Base-by-base conservation (phyloP, 2,888 invertebrate genomes). In the Acronicta psi region DNA sequence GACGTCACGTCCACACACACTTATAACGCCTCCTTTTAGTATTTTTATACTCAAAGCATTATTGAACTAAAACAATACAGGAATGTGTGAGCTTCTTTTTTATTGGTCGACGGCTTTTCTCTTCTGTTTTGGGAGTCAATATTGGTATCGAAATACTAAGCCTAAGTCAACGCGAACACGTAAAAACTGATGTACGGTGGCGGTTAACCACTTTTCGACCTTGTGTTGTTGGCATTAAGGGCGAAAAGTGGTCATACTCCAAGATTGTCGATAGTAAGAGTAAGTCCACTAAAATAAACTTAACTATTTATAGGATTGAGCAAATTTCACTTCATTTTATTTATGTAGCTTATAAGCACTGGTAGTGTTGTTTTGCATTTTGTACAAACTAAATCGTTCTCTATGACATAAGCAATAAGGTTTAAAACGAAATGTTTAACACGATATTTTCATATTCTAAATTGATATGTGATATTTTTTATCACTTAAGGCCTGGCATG, bases 11-110 rank as follows among this genome's bases (percentile, higher is more conserved):
- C 65, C 73, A 73, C 79, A 80, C 82, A 81, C 82, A 62, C 73
- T 80, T 82, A 77, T 82, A 82, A 69, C 71, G 74, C 60, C 69
- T n/a, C 69, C 80, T 87, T 87, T 88, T 91, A 86, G 87, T 88
- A 90, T 91, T 91, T 93, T 92, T 92, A 88, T 92, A 90, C 86
- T 86, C 81, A 64, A 82, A 86, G 67, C 80, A n/a, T n/a, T 82
- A 84, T 83, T 82, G 76, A 81, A 74, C 65, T 83, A 83, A 83
- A 87, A 87, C 81, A 87, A 90, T 92, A 93, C 93, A 93, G 93
- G 93, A 91, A 93, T 84, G 88, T 85, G 87, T 87, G 92, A 93
- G 93, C 92, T 93, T 93, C 86, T 87, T 87, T 86, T 83, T 86
- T 83, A 86, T 87, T 86, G 80, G 77, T 83, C 78, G 82, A 83